Conservation (phyloP, 2,888 invertebrate species). For the Euplexia lucipara region DNA sequence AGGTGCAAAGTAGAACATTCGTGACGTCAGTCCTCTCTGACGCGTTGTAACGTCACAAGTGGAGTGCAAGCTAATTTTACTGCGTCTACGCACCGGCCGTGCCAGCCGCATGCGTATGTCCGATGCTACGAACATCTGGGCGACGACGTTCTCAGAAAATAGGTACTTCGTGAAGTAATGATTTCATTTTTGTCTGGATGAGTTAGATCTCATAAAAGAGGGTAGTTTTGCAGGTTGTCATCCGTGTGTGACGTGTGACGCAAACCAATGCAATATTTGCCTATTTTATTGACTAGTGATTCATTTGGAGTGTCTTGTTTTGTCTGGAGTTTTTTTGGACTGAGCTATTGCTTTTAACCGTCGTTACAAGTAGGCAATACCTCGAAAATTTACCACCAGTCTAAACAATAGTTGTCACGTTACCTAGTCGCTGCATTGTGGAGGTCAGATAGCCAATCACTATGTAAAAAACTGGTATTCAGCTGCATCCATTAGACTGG, state of each 20-base stretch:
- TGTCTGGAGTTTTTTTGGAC: neutral
- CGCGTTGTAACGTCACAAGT: conserved; percentile 62
- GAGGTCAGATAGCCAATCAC: too few relatives aligned
- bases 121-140: conserved; percentile 39
- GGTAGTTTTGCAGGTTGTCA: neutral
- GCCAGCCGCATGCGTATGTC: conserved; percentile 59
- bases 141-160: conserved; percentile 29
- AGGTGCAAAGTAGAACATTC: conserved; percentile 54
- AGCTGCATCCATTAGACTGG: too few relatives aligned
- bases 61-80: conserved; percentile 64
- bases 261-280: neutral
- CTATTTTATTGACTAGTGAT: neutral
- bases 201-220: neutral
- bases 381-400: too few relatives aligned
- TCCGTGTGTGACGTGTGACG: neutral
- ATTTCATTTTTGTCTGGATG: conserved; percentile 6
- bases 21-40: conserved; percentile 58
- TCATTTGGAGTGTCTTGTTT: neutral
- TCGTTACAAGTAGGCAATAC: too few relatives aligned
- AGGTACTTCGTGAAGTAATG: neutral
- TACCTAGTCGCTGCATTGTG: too few relatives aligned
- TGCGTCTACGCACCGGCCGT: conserved; percentile 46
- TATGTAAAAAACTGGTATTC: too few relatives aligned
- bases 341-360: neutral
- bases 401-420: too few relatives aligned